Evolutionary conservation across 2,888 invertebrate genomes (phyloP).

Genomic region (Psylliodes chrysocephalus): DNA sequence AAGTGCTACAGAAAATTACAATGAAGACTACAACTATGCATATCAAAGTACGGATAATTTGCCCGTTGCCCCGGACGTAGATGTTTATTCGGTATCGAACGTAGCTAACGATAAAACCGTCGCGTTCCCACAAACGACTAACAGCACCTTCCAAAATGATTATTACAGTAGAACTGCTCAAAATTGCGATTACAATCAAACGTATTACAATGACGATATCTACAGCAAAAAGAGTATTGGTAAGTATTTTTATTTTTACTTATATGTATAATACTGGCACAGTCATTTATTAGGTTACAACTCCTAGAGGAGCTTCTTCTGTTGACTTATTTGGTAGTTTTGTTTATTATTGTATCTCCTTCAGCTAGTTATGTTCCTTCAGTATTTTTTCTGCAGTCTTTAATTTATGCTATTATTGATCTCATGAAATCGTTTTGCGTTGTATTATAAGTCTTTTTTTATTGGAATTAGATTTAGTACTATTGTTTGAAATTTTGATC

Average conservation of each 20-base stretch:
- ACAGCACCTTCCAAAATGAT: constrained; percentile 48
- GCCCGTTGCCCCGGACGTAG: constrained; percentile 57
- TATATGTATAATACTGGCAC: no score
- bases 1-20: constrained; percentile 66
- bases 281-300: no score
- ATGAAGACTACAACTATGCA: constrained; percentile 78
- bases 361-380: no score
- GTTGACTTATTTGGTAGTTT: no score
- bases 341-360: no score
- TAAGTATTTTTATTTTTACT: constrained; percentile 18
- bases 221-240: constrained; percentile 25
- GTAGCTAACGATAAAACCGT: constrained; percentile 40
- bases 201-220: constrained; percentile 36
- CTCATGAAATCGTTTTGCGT: no score
- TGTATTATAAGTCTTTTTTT: no score
- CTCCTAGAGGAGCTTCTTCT: no score
- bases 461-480: no score
- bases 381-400: no score
- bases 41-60: constrained; percentile 74
- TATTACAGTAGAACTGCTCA: constrained; percentile 54
- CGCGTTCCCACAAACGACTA: constrained; percentile 42
- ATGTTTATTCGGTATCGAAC: constrained; percentile 35
- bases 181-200: constrained; percentile 50
- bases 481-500: no score
- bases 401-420: no score